Evolutionary conservation across 1,140 invertebrate genomes (phyloP).

Genomic region (Bombus cullumanus): DNA sequence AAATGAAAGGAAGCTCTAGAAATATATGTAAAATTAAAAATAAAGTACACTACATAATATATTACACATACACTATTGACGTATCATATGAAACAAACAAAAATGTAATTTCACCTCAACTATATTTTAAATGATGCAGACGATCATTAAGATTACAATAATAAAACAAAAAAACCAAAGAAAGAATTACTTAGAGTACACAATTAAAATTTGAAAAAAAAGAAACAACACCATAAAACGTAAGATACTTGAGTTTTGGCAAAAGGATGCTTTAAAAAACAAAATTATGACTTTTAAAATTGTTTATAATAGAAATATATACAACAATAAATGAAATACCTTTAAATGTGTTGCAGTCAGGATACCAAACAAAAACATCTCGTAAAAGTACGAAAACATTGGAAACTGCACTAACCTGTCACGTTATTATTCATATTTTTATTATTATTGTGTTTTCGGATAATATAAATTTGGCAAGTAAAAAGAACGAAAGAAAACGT

Average conservation of each 20-base stretch:
- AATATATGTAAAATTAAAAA: neutral
- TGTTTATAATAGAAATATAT: neutral
- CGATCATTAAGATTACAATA: too few relatives aligned
- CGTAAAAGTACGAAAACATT: neutral
- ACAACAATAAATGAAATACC: neutral
- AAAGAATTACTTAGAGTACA: neutral
- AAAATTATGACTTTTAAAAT: neutral
- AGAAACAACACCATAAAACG: neutral
- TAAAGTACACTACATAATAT: neutral
- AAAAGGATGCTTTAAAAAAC: too few relatives aligned
- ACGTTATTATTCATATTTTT: constrained; percentile 65
- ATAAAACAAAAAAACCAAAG: neutral
- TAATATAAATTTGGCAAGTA: neutral
- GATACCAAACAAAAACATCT: neutral
- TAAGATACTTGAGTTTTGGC: too few relatives aligned
- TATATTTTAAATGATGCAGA: too few relatives aligned
- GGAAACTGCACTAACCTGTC: constrained; percentile 71
- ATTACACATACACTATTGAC: too few relatives aligned
- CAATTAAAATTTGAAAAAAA: neutral
- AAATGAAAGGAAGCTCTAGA: neutral
- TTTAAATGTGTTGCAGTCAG: neutral
- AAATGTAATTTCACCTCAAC: neutral
- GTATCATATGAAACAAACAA: neutral
- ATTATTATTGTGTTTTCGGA: constrained; percentile 48
- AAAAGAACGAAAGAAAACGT: neutral